phyloP scores from a whole-genome alignment of 2,113 vertebrate species.

The Megaceryle maxima region DNA sequence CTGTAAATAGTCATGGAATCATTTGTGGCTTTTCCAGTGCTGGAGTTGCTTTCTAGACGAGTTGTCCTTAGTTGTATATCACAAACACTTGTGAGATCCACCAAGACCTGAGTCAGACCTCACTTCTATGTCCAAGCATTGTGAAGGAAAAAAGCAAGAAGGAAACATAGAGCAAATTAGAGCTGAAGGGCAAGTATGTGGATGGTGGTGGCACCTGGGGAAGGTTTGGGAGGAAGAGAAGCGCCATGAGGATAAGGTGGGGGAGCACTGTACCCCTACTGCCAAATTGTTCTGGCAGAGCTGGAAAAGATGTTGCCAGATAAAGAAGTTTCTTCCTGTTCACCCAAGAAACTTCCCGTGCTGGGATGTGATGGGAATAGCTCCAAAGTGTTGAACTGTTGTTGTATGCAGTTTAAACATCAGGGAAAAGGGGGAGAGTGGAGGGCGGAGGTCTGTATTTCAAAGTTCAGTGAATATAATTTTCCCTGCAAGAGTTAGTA shows the following conservation, averaged over 20 bases:
- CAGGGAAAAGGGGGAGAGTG: neutral
- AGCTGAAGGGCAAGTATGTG: neutral
- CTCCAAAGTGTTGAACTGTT: neutral
- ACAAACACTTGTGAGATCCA: rapidly evolving
- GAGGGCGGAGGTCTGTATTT: neutral
- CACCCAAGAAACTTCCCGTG: neutral
- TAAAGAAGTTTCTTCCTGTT: neutral
- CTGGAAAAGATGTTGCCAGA: neutral
- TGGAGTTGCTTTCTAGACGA: neutral
- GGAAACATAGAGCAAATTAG: neutral
- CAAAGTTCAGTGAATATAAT: neutral
- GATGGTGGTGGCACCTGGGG: neutral
- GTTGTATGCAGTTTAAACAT: neutral
- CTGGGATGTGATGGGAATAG: neutral
- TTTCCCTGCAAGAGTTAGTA: neutral
- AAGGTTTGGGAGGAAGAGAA: neutral
- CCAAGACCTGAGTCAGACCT: neutral
- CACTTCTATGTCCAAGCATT: neutral
- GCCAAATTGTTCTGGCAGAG: neutral
- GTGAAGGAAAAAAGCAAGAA: neutral
- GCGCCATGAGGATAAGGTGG: neutral
- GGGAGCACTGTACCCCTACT: rapidly evolving
- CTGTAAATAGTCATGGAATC: neutral
- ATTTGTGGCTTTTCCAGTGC: neutral
- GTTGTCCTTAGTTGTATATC: neutral